Evolutionary conservation across 2,797 vertebrate species (phyloP), one percentile per base, ranked within the genome.

Genomic region (Anableps anableps): DNA sequence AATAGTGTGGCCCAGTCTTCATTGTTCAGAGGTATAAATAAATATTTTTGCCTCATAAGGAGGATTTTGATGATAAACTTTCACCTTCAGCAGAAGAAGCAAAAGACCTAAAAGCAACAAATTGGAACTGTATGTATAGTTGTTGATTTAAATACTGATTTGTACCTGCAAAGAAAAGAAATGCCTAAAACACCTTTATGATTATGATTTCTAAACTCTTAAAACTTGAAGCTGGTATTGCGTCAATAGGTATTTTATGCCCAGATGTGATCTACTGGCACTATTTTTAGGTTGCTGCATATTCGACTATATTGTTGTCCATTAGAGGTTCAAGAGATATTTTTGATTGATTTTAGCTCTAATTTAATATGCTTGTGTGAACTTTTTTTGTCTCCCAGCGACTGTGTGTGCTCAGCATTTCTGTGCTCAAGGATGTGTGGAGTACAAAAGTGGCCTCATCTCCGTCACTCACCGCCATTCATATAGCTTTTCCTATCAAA

Each of bases 401-500:
- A 58, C 21, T 29, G 64, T 76, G 66, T 79, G 60, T 80, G 72
- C 73, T 82, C 77, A 77, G 70, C 41, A 75, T 78, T 31, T 72
- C 43, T 11, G 45, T 16, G 36, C 43, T 23, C 51, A 70, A 47
- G 29, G 80, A 47, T 74, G 77, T 72, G 58, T 83, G 79, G 21
- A 19, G 83, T 60, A 76, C 73, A 77, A 68, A 80, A 72, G 78
- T 74, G 73, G 41, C 72, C n/a, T 53, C 14, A 41, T 83, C 64
- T 80, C 74, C 75, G 45, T 80, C 85, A 86, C 83, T 89, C 82
- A 73, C 66, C 48, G 71, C 83, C 71, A 68, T 89, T 72, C 80
- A 17, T 79, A 79, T 83, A 77, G 77, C 80, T 83, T 79, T 83
- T 82, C 77, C 75, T 85, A 80, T 88, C 78, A 87, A 80, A n/a